phyloP scores from a whole-genome alignment of 2,113 vertebrate species.

The Ranitomeya variabilis region DNA sequence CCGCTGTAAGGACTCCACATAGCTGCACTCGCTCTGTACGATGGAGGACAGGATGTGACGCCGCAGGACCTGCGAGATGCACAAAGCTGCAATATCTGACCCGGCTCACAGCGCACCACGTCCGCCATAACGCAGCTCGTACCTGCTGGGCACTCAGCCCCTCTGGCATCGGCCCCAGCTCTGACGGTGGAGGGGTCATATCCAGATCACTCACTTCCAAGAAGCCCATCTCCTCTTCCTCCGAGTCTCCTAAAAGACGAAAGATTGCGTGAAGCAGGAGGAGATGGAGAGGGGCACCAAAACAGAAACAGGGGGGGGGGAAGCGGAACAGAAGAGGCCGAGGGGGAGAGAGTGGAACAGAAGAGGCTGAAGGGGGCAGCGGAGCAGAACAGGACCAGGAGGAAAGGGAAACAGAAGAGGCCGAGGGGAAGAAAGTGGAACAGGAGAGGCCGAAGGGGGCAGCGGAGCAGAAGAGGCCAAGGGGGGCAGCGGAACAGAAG shows the following conservation, averaged over 20 bases:
- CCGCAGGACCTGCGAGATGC: constrained; percentile 79
- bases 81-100: not conserved
- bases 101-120: not conserved
- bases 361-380: too few species aligned
- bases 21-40: constrained; percentile 90
- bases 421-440: too few species aligned
- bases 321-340: not conserved
- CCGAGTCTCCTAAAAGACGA: constrained; percentile 78
- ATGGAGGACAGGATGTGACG: constrained; percentile 92
- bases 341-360: not conserved
- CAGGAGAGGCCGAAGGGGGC: too few species aligned
- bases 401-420: too few species aligned
- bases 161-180: constrained; percentile 90
- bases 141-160: constrained; percentile 93
- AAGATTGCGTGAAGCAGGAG: not conserved
- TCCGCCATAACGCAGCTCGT: not conserved
- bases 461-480: too few species aligned
- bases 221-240: constrained; percentile 89
- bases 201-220: constrained; percentile 80
- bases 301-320: too few species aligned
- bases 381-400: too few species aligned
- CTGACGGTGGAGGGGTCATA: constrained; percentile 81
- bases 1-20: constrained; percentile 86
- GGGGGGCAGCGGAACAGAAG: too few species aligned
- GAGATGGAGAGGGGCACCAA: not conserved